These are phyloP conservation scores for Scaptomyza hsui DNA, from an alignment of 1,140 invertebrate genomes.

Conservation along the genomic window DNA sequence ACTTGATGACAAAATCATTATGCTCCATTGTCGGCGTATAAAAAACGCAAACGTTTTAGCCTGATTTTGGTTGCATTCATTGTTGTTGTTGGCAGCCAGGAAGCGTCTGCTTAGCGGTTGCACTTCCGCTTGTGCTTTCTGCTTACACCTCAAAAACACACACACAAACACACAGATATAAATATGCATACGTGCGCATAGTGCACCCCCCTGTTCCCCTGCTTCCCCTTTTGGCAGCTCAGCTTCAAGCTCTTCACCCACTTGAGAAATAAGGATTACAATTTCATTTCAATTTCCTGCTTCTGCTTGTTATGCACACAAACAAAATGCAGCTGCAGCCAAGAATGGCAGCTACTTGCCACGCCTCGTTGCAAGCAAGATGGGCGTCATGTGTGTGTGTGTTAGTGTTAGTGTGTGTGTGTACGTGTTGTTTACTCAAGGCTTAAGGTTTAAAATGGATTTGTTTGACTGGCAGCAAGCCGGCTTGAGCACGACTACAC, in stretches of 20 bases:
- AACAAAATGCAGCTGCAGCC: constrained; percentile 46
- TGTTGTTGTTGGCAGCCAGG: constrained; percentile 29
- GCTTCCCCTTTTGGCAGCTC: not conserved
- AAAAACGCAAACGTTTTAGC: not conserved
- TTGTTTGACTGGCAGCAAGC: constrained; percentile 71
- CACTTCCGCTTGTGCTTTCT: constrained; percentile 42
- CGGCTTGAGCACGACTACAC: constrained; percentile 62
- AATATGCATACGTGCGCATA: constrained; percentile 54
- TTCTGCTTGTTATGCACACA: constrained; percentile 50
- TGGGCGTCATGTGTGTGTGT: constrained; percentile 5
- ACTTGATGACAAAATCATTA: not conserved
- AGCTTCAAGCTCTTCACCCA: constrained; percentile 28
- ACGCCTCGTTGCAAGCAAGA: constrained; percentile 27
- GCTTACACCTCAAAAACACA: constrained; percentile 1
- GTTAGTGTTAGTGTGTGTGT: constrained; percentile 32
- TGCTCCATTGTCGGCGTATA: not conserved
- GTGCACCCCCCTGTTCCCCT: not conserved
- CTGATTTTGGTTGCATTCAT: not conserved
- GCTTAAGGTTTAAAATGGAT: constrained; percentile 73
- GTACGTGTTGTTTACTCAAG: constrained; percentile 67
- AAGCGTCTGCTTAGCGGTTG: constrained; percentile 62
- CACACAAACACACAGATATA: constrained; percentile 29
- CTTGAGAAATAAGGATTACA: constrained; percentile 70
- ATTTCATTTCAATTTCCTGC: constrained; percentile 74
- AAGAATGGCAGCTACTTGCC: constrained; percentile 47